Percentiles rank a stretch among this genome's conserved stretches.
These are phyloP conservation scores for Erythrolamprus reginae DNA, from an alignment of 2,113 vertebrate genomes.

Conservation along the genomic window DNA sequence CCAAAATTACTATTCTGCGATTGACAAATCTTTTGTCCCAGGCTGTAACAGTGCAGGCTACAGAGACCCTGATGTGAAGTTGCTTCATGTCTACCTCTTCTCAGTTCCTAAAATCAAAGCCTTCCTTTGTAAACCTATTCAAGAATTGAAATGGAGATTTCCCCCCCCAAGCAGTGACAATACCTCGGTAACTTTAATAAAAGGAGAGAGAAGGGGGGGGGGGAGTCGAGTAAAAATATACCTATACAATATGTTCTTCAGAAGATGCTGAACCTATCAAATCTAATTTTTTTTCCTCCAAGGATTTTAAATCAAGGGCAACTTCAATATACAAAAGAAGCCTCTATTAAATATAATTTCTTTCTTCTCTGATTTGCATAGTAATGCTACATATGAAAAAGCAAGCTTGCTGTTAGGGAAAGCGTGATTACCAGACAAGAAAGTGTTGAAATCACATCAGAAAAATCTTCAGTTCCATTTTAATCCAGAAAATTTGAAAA, in stretches of 20 bases:
- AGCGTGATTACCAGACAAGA: conserved; percentile 23
- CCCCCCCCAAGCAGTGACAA: background rate
- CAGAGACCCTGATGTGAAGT: background rate
- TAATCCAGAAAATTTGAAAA: background rate
- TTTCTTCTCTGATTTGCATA: conserved; percentile 2
- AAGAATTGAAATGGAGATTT: background rate
- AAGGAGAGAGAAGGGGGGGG: background rate
- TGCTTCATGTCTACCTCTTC: background rate
- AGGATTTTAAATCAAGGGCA: conserved; percentile 23
- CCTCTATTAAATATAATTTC: conserved; percentile 10
- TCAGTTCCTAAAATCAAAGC: background rate
- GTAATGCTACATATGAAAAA: background rate
- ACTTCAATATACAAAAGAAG: conserved; percentile 30
- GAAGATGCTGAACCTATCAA: conserved; percentile 18
- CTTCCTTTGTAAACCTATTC: background rate
- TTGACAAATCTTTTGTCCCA: background rate
- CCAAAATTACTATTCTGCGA: background rate
- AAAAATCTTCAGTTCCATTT: background rate
- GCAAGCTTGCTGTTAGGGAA: background rate
- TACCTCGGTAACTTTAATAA: background rate
- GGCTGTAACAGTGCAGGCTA: background rate
- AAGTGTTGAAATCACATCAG: background rate
- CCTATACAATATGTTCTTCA: background rate
- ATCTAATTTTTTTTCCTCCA: conserved; percentile 11
- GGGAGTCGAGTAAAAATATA: background rate